These are phyloP conservation scores for Ranitomeya variabilis DNA, from an alignment of 2,113 vertebrate species.

Conservation along the genomic window DNA sequence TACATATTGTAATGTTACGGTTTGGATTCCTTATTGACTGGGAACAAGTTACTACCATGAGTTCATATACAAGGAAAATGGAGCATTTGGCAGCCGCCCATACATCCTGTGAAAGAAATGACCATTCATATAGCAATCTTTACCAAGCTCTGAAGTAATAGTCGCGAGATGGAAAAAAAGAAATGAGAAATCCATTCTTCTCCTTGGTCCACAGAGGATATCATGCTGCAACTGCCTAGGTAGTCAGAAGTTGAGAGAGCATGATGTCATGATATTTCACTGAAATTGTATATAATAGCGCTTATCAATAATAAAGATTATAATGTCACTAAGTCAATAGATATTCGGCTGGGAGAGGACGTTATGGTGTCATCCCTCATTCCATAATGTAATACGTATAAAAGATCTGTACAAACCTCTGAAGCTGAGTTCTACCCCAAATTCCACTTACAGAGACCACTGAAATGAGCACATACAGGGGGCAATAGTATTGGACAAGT, in stretches of 20 bases:
- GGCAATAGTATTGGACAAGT: too few relatives aligned
- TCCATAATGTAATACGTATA: too few relatives aligned
- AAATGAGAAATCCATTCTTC: constrained; percentile 38
- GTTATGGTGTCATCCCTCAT: too few relatives aligned
- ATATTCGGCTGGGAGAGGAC: not conserved
- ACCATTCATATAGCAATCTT: constrained; percentile 14
- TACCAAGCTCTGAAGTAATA: not conserved
- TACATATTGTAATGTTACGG: constrained; percentile 35
- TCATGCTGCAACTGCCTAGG: constrained; percentile 1
- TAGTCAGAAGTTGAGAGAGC: constrained; percentile 16
- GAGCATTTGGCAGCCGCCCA: constrained; percentile 34
- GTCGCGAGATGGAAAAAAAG: constrained; percentile 18
- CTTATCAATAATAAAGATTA: not conserved
- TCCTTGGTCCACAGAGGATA: constrained; percentile 1
- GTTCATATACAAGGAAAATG: constrained; percentile 41
- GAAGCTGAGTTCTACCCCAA: too few relatives aligned
- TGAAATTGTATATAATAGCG: not conserved
- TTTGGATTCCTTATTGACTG: constrained; percentile 34
- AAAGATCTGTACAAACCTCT: not conserved
- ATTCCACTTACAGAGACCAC: too few relatives aligned
- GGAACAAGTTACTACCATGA: constrained; percentile 32
- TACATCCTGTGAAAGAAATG: constrained; percentile 30
- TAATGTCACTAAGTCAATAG: not conserved
- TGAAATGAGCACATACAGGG: too few relatives aligned
- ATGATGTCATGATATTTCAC: not conserved